Base-by-base conservation (phyloP, 1,140 invertebrate species). In the Sitodiplosis mosellana region DNA sequence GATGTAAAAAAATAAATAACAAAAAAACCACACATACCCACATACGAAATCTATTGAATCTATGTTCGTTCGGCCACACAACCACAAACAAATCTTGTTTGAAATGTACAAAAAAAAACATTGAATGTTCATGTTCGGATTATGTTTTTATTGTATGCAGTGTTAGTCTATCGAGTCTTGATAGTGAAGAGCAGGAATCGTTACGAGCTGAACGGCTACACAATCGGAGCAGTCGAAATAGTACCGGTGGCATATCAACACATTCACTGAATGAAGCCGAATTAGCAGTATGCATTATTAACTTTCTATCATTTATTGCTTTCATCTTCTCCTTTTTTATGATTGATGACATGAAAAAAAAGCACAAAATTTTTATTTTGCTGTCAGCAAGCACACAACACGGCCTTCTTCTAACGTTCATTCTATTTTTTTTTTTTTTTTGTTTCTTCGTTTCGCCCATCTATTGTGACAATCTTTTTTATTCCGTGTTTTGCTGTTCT, bases 251-350 rank as follows among this genome's bases (percentile, higher is more conserved):
- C 52, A 75, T 76, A 48, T 87, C 83, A 46, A 86, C 83, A 17
- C 83, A 87, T 65, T 87, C 84, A 0, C 66, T 87, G 18, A 87
- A 87, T 55, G 83, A 88, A 65, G 83, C 83, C 49, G 83, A 87
- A 66, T 66, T 86, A 54, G 80, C 83, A 63, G 80, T 81, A 62
- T 70, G 61, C 65, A 45, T 49, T 33, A 27, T 27, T 27, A 27
- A 27, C 27, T 27, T 27, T 10, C 3, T 27, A 27, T 27, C 46
- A 41, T 40, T 19, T 27, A 22, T 48, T 44, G 44, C 17, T 19
- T 51, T 10, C 10, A 27, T 27, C 10, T 27, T 27, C 27, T 27
- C 27, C 3, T 27, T 27, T 27, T 5, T 27, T 27, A 27, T 27
- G 27, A 51, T 47, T 18, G 51, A 49, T 53, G 7, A 34, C 7